Percentiles rank a stretch among this genome's conserved stretches.
phyloP scores from a whole-genome alignment of 2,113 vertebrate species.

The Etheostoma spectabile region DNA sequence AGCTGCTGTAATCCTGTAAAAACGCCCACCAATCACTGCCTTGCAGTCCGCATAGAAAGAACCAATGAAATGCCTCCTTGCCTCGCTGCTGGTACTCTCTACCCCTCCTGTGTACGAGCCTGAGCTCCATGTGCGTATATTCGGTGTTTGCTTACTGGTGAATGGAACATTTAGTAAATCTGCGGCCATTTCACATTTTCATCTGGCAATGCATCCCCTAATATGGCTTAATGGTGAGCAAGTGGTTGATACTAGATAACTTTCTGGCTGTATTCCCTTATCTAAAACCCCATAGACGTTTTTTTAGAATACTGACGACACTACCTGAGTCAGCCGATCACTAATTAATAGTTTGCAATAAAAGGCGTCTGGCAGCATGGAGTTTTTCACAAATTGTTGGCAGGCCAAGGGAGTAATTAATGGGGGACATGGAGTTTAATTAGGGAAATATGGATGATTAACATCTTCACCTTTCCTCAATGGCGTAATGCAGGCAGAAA shows the following conservation, averaged over 20 bases:
- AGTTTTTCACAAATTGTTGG: slow-evolving; percentile 78
- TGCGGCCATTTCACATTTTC: background rate
- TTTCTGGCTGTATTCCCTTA: slow-evolving; percentile 58
- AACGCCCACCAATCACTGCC: too few species aligned
- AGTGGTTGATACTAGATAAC: slow-evolving; percentile 53
- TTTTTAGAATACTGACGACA: slow-evolving; percentile 72
- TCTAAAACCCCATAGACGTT: slow-evolving; percentile 73
- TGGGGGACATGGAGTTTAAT: slow-evolving; percentile 77
- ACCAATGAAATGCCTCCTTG: too few species aligned
- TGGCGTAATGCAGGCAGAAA: slow-evolving; percentile 63
- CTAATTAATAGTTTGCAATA: slow-evolving; percentile 85
- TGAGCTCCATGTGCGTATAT: too few species aligned
- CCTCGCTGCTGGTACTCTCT: too few species aligned
- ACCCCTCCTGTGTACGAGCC: too few species aligned
- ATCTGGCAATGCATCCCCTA: slow-evolving; percentile 16
- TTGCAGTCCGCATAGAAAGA: too few species aligned
- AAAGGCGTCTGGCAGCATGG: slow-evolving; percentile 72
- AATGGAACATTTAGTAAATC: too few species aligned
- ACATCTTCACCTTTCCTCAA: slow-evolving; percentile 81
- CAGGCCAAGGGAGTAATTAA: slow-evolving; percentile 79
- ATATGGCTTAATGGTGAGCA: slow-evolving; percentile 50
- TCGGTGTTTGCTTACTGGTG: too few species aligned
- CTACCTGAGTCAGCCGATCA: slow-evolving; percentile 77
- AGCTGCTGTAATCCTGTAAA: too few species aligned
- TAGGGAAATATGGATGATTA: slow-evolving; percentile 86